These are phyloP conservation scores for Okamejei kenojei DNA, from an alignment of 2,797 vertebrate genomes.

Conservation along the genomic window DNA sequence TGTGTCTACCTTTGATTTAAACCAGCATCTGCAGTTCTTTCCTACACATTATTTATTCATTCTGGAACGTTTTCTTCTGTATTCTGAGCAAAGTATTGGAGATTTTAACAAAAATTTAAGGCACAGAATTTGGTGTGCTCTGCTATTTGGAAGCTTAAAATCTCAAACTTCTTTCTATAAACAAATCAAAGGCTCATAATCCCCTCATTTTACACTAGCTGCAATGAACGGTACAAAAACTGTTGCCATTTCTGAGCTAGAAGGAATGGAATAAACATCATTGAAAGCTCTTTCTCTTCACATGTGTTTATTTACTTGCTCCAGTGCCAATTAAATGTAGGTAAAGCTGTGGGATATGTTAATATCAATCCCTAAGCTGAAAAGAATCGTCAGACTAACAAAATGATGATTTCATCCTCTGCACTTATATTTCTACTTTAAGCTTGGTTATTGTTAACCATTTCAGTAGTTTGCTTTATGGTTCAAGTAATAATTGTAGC, in stretches of 20 bases:
- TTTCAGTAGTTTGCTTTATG: neutral
- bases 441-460: neutral
- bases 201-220: too few relatives aligned
- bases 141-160: too few relatives aligned
- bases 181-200: too few relatives aligned
- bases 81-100: neutral
- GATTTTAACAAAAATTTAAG: neutral
- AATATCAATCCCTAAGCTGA: neutral
- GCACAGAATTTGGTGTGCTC: too few relatives aligned
- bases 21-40: too few relatives aligned
- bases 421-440: neutral
- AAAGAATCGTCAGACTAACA: neutral
- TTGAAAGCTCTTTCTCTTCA: neutral
- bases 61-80: neutral
- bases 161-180: too few relatives aligned
- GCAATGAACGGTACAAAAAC: neutral
- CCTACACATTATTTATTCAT: neutral
- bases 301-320: neutral
- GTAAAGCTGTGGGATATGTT: neutral
- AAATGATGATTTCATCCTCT: neutral
- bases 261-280: neutral
- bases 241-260: neutral
- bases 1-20: too few relatives aligned
- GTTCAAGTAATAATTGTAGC: neutral
- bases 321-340: neutral